Evolutionary conservation across 2,797 vertebrate genomes (phyloP).

Genomic region (Heliangelus exortis): DNA sequence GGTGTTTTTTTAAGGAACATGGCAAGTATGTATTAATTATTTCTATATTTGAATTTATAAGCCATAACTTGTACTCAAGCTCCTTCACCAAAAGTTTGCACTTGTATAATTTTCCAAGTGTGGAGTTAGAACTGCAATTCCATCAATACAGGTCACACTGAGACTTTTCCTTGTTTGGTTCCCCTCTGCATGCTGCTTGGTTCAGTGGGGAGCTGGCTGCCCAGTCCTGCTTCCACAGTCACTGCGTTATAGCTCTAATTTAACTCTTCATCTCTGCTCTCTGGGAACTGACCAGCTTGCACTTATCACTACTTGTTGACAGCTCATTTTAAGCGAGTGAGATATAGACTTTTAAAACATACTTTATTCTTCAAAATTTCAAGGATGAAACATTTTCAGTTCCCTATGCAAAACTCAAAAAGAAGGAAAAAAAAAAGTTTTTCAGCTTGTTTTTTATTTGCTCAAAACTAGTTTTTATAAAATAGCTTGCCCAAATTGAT

Average conservation of each 20-base stretch:
- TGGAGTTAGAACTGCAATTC: not conserved
- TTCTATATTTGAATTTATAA: not conserved
- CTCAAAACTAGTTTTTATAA: not conserved
- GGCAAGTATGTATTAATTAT: not conserved
- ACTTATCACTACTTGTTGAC: slow-evolving; percentile 59
- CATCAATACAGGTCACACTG: not conserved
- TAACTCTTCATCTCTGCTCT: slow-evolving; percentile 22
- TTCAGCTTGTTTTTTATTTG: slow-evolving; percentile 68
- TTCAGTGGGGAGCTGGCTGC: slow-evolving; percentile 57
- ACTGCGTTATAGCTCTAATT: slow-evolving; percentile 70
- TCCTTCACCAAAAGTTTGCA: not conserved
- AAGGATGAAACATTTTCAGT: slow-evolving; percentile 14
- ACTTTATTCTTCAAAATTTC: slow-evolving; percentile 71
- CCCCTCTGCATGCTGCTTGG: slow-evolving; percentile 8
- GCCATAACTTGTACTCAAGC: not conserved
- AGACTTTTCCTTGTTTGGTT: not conserved
- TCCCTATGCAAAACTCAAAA: slow-evolving; percentile 42
- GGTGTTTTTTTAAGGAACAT: not conserved
- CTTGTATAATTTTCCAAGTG: not conserved
- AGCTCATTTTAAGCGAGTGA: slow-evolving; percentile 33
- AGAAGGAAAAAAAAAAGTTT: not conserved
- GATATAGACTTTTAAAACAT: slow-evolving; percentile 61
- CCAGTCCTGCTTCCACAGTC: slow-evolving; percentile 75
- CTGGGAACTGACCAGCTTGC: slow-evolving; percentile 43
- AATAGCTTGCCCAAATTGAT: not conserved